Evolutionary conservation across 2,888 invertebrate species (phyloP).

Genomic region (Anaspis maculata): DNA sequence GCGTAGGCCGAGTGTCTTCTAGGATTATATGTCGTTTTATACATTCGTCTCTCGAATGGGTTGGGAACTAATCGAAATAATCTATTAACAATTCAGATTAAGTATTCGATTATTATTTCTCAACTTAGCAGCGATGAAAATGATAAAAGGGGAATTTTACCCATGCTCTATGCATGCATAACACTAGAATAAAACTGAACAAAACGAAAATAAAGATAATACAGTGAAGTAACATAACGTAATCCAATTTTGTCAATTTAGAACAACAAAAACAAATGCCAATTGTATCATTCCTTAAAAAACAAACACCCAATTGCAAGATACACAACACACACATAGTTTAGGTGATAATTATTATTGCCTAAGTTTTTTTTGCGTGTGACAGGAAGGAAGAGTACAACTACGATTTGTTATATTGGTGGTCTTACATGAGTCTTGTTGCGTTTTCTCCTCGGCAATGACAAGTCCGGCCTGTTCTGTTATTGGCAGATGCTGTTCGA

Average conservation of each 20-base stretch:
- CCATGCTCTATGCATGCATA: constrained; percentile 6
- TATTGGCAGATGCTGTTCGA: constrained; percentile 79
- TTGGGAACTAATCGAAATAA: constrained; percentile 41
- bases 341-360: too few species aligned
- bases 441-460: constrained; percentile 69
- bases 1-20: constrained; percentile 44
- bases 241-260: too few species aligned
- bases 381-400: too few species aligned
- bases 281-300: too few species aligned
- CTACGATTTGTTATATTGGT: too few species aligned
- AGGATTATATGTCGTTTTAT: constrained; percentile 41
- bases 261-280: too few species aligned
- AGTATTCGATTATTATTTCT: constrained; percentile 12
- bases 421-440: constrained; percentile 74
- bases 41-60: constrained; percentile 43
- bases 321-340: constrained; percentile 13
- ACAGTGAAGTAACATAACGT: too few species aligned
- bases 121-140: constrained; percentile 16
- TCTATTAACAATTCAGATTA: constrained; percentile 24
- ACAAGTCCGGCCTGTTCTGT: constrained; percentile 70
- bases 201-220: too few species aligned
- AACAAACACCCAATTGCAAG: too few species aligned
- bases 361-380: too few species aligned
- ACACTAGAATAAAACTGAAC: constrained; percentile 2
- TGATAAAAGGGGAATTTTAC: constrained; percentile 5